Evolutionary conservation across 1,140 invertebrate genomes (phyloP), one percentile per base, ranked within the genome.

Genomic region (Aphelenchoides avenae): DNA sequence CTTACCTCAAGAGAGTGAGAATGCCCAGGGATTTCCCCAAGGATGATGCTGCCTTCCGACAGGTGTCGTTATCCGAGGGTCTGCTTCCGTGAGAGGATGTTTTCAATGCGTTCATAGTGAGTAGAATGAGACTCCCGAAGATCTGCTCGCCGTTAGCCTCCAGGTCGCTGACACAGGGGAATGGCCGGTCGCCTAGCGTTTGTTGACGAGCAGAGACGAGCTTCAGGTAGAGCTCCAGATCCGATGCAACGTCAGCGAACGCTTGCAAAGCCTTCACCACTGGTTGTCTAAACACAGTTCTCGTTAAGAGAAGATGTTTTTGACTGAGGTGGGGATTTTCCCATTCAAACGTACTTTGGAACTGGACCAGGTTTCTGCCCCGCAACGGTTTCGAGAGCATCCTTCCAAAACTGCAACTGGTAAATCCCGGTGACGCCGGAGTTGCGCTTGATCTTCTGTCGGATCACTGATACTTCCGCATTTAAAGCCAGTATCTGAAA

Each of bases 341-440:
- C n/a, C 51, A 24, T 18, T 18, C 42, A n/a, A 15, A 57, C 2
- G 44, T 49, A 71, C 66, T 68, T 27, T 11, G 66, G 66, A 1
- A 68, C 22, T 1, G 62, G 63, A 7, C 55, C 64, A 47, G 40
- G 33, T 31, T 41, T n/a, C 5, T 39, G 15, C 1, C 56, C 42
- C 6, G 33, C 31, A 61, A 70, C 49, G 7, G 36, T 57, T 18
- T 66, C 36, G 33, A 68, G 33, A 22, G 68, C 58, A 44, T 68
- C 66, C 34, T 71, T 61, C 66, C 66, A 68, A 43, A 68, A 68
- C 24, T 61, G 26, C 7, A 68, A 30, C 47, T 71, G 68, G 42
- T 68, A 42, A 18, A 68, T 68, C 27, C 65, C 69, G 1, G 54
- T 43, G 2, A 68, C 59, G 7, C 66, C 66, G 11, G 63, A 49